phyloP scores from a whole-genome alignment of 2,797 vertebrate genomes.

The Oryzias sinensis region DNA sequence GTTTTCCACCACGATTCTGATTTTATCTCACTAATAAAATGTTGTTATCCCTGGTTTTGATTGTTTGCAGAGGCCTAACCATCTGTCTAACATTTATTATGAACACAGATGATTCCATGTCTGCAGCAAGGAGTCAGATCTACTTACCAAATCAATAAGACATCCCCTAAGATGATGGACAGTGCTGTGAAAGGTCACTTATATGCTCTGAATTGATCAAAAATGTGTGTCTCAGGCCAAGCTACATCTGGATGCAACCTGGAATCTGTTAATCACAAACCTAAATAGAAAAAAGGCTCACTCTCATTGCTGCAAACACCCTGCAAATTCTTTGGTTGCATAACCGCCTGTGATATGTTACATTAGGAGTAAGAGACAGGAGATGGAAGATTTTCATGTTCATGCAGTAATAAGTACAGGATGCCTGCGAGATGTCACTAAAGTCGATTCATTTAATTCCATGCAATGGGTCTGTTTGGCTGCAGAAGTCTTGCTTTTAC shows the following conservation, averaged over 20 bases:
- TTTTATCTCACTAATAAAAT: constrained; percentile 40
- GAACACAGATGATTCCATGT: constrained; percentile 46
- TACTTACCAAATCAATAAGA: constrained; percentile 55
- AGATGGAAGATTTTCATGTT: constrained; percentile 49
- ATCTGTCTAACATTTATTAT: constrained; percentile 66
- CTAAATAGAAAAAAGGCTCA: constrained; percentile 64
- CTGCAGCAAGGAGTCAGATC: constrained; percentile 55
- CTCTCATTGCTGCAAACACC: constrained; percentile 60
- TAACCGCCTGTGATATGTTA: constrained; percentile 52
- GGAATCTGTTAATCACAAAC: constrained; percentile 63
- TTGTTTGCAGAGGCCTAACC: constrained; percentile 43
- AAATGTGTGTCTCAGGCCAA: constrained; percentile 38
- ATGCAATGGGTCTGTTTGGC: constrained; percentile 48
- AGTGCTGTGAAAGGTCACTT: constrained; percentile 43
- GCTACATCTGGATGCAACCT: constrained; percentile 72
- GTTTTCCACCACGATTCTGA: constrained; percentile 49
- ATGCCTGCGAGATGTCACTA: constrained; percentile 33
- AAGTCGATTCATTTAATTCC: constrained; percentile 47
- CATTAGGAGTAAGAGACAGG: constrained; percentile 33
- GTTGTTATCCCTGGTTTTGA: constrained; percentile 48
- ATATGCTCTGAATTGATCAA: constrained; percentile 53
- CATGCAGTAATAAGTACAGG: constrained; percentile 46
- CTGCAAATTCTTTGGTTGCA: constrained; percentile 56
- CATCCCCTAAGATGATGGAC: constrained; percentile 56
- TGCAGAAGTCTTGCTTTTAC: constrained; percentile 53